Evolutionary conservation across 2,113 vertebrate genomes (phyloP).

Genomic region (Pteropus alecto): DNA sequence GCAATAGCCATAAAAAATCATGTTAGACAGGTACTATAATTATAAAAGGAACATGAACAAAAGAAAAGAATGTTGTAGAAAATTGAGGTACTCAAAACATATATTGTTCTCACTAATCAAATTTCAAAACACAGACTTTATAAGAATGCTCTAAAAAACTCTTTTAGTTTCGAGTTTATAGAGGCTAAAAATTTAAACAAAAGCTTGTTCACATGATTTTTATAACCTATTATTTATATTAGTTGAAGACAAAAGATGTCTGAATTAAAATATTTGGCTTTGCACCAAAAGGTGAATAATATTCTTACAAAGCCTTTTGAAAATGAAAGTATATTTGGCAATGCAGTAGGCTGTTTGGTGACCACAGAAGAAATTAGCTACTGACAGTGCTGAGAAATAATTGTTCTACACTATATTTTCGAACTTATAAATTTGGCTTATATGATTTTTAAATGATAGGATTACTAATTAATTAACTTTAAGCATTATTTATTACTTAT

Average conservation of each 20-base stretch:
- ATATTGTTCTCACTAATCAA: conserved; percentile 44
- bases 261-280: background rate
- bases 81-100: conserved; percentile 41
- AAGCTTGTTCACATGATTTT: background rate
- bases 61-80: background rate
- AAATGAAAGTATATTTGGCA: background rate
- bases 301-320: background rate
- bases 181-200: conserved; percentile 9
- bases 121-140: conserved; percentile 14
- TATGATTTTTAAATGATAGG: background rate
- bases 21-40: conserved; percentile 8
- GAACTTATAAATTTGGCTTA: background rate
- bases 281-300: background rate
- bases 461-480: background rate
- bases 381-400: background rate
- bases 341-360: background rate
- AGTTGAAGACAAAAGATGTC: background rate
- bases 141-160: background rate
- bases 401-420: background rate
- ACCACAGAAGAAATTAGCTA: background rate
- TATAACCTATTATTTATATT: conserved; percentile 23
- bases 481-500: background rate
- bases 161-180: background rate
- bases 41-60: background rate
- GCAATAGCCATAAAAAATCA: background rate